Evolutionary conservation across 2,113 vertebrate genomes (phyloP).

Genomic region (Aramus guarauna): DNA sequence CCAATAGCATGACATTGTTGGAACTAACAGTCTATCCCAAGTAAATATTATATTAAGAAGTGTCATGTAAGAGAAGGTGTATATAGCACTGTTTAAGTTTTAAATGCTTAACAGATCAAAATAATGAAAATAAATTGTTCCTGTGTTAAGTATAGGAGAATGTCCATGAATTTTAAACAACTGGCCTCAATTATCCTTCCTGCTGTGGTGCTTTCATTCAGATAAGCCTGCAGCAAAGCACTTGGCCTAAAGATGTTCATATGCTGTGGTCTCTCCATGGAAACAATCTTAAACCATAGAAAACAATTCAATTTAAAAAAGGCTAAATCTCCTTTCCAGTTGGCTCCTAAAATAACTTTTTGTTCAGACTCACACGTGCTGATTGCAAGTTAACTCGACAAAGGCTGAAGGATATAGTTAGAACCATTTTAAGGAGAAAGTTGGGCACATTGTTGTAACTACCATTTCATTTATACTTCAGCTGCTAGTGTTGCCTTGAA

Average conservation of each 20-base stretch:
- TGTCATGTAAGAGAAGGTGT: background rate
- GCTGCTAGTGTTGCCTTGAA: background rate
- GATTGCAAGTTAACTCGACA: background rate
- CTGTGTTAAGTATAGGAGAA: background rate
- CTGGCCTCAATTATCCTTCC: conserved; percentile 41
- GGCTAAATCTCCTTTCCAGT: conserved; percentile 38
- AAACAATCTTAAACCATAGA: conserved; percentile 53
- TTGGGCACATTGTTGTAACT: background rate
- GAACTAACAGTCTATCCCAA: background rate
- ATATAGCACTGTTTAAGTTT: background rate
- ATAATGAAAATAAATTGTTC: conserved; percentile 33
- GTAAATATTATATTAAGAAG: background rate
- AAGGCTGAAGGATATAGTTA: background rate
- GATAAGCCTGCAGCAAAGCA: conserved; percentile 52
- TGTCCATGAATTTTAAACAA: conserved; percentile 47
- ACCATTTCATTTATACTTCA: background rate
- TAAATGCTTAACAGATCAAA: conserved; percentile 35
- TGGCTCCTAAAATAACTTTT: conserved; percentile 53
- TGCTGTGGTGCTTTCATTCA: conserved; percentile 28
- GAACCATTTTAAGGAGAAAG: background rate
- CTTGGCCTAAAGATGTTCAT: conserved; percentile 61
- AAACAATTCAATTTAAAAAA: conserved; percentile 51
- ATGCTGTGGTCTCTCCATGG: conserved; percentile 63
- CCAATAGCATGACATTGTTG: background rate
- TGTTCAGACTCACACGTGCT: conserved; percentile 9